Base-by-base conservation (phyloP, 1,140 invertebrate species). In the Battus philenor region DNA sequence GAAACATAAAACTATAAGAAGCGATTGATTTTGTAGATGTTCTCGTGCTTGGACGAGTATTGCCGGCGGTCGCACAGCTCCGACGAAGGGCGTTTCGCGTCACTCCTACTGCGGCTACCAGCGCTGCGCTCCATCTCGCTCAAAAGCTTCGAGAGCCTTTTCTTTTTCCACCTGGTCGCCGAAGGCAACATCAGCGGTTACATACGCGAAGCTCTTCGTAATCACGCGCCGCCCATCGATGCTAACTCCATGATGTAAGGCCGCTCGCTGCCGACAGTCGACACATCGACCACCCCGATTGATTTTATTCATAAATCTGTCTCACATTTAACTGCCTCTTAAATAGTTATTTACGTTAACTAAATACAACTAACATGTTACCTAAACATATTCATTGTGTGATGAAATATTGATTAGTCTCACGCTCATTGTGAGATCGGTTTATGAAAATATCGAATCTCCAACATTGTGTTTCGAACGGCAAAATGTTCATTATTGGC, bases 121-220 rank as follows among this genome's bases (percentile, higher is more conserved):
- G 95, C 97, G 1, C 89, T 99, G 10, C 90, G 97, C 36, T 98
- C 97, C 46, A 98, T 99, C 68, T 97, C 95, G 17, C 90, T 99
- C 9, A 98, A 98, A 86, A 98, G 97, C 86, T 88, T 95, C 60
- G 97, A 99, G 78, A 95, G 98, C 86, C 88, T 98, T 29, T 99
- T 98, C 88, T 97, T 97, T 88, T 97, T 97, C 87, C 93, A 95
- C 73, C 88, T 98, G 24, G 93, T 97, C 54, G 93, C 91, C 22
- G 95, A 97, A 55, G 89, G 88, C 34, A 90, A 88, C 30, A 89
- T 94, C 54, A 89, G 92, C 53, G 88, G 86, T n/a, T 93, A 92
- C 73, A 88, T 94, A 44, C 88, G 89, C 50, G 91, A 94, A 59
- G 90, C 92, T 85, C 81, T 94, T 17, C 91, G 93, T 60, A 88